Evolutionary conservation across 1,140 invertebrate species (phyloP).

Genomic region (Archivesica marissinica): DNA sequence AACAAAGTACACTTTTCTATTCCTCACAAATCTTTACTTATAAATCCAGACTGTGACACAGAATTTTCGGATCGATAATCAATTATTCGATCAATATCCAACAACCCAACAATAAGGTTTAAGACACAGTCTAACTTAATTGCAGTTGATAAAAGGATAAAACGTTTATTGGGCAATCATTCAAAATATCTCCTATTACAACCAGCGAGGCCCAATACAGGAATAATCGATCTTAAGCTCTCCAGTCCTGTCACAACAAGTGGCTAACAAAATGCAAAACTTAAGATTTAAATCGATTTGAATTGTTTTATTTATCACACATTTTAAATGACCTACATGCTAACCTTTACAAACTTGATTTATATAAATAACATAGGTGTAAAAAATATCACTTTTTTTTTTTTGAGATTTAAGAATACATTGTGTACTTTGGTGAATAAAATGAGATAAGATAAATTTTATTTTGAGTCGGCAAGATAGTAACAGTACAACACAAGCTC

Average conservation of each 20-base stretch:
- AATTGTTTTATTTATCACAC: conserved; percentile 43
- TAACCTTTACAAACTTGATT: too few species aligned
- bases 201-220: conserved; percentile 5
- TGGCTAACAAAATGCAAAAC: background rate
- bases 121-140: conserved; percentile 43
- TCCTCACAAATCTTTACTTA: background rate
- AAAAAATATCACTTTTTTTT: too few species aligned
- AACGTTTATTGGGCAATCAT: conserved; percentile 22
- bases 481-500: too few species aligned
- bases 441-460: too few species aligned
- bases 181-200: conserved; percentile 27
- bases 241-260: background rate
- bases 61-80: conserved; percentile 12
- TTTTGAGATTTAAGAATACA: too few species aligned
- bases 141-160: conserved; percentile 42
- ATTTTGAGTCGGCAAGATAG: too few species aligned
- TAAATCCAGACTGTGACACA: conserved; percentile 7
- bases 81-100: conserved; percentile 46
- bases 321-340: too few species aligned
- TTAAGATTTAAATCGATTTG: conserved; percentile 46
- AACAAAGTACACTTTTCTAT: background rate
- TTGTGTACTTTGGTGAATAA: too few species aligned
- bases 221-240: background rate
- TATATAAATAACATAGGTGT: too few species aligned
- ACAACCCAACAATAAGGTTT: conserved; percentile 13